Evolutionary conservation across 2,797 vertebrate species (phyloP).

Genomic region (Antennarius maculatus): DNA sequence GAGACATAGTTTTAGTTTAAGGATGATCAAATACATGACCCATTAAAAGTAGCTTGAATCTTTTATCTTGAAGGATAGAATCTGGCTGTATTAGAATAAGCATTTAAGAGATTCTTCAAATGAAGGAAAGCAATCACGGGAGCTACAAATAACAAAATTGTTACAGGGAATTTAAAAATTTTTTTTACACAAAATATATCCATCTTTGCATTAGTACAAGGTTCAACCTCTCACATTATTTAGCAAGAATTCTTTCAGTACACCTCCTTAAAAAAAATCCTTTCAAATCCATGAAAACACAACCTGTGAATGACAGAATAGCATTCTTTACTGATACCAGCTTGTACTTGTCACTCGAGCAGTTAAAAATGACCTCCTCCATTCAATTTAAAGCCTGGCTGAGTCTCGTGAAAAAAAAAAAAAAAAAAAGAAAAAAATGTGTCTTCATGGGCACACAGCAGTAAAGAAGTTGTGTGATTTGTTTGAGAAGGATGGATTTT

Average conservation of each 20-base stretch:
- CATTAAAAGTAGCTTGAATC: no score
- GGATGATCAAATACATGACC: not conserved
- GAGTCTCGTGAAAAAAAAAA: conserved; percentile 41
- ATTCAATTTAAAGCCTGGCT: conserved; percentile 68
- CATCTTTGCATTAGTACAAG: no score
- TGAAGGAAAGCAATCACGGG: no score
- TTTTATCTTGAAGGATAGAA: no score
- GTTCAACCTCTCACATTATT: no score
- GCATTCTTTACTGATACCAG: conserved; percentile 44
- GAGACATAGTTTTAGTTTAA: no score
- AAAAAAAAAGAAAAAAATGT: conserved; percentile 32
- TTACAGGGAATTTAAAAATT: no score
- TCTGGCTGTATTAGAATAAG: no score
- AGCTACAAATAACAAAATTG: not conserved
- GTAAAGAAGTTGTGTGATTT: conserved; percentile 35
- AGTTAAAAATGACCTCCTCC: conserved; percentile 60
- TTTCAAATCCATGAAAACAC: no score
- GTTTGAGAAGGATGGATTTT: conserved; percentile 30
- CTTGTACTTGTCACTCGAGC: conserved; percentile 58
- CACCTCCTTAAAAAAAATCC: no score
- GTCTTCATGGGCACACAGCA: conserved; percentile 45
- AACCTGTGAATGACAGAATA: conserved; percentile 10
- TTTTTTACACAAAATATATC: no score
- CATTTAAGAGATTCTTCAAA: no score
- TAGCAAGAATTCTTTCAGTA: not conserved